Percentiles rank a stretch among this genome's conserved stretches.
phyloP scores from a whole-genome alignment of 2,113 vertebrate genomes.

The Lichenostomus cassidix region DNA sequence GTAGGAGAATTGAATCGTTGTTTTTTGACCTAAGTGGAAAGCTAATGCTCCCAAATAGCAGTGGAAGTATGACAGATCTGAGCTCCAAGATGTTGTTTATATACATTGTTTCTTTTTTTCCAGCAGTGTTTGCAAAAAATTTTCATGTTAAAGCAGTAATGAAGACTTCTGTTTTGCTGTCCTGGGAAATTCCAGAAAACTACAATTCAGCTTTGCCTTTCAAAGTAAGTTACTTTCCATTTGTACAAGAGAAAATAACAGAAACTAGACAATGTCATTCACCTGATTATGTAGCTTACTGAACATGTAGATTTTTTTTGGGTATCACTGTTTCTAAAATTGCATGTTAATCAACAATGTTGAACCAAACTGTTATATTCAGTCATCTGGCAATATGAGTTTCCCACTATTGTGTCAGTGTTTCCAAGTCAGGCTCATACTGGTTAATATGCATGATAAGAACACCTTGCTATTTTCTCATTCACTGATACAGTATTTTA shows the following conservation, averaged over 20 bases:
- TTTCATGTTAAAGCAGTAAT: conserved; percentile 99
- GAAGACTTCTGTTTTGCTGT: conserved; percentile 96
- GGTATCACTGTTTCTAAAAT: not conserved
- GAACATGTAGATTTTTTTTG: not conserved
- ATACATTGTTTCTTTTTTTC: conserved; percentile 92
- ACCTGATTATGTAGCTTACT: not conserved
- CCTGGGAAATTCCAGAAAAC: conserved; percentile 98
- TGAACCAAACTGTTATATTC: not conserved
- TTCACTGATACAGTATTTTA: not conserved
- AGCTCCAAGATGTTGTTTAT: conserved; percentile 82
- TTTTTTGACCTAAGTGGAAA: not conserved
- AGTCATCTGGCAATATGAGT: not conserved
- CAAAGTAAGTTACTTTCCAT: conserved; percentile 83
- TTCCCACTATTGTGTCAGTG: not conserved
- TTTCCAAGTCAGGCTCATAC: not conserved
- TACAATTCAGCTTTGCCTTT: conserved; percentile 98
- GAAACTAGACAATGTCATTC: not conserved
- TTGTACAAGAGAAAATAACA: not conserved
- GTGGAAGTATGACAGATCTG: conserved; percentile 4
- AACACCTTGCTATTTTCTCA: not conserved
- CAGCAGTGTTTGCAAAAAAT: conserved; percentile 99
- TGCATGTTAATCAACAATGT: not conserved
- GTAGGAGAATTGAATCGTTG: conserved; percentile 57
- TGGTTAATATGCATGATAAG: not conserved
- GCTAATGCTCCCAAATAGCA: not conserved